Evolutionary conservation across 2,113 vertebrate genomes (phyloP).

Genomic region (Leucosticte australis): DNA sequence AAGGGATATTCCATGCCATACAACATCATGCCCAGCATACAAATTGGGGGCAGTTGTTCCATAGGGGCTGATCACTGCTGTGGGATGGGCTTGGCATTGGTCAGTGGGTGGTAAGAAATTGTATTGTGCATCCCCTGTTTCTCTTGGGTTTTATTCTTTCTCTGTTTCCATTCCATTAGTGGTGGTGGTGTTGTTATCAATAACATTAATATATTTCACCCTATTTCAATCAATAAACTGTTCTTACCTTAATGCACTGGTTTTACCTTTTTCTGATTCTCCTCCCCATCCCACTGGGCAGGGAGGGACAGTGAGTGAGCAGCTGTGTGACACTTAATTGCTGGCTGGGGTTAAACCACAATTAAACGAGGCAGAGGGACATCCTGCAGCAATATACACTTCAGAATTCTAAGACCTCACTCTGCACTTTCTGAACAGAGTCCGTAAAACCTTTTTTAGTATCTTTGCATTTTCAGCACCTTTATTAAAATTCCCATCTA

Average conservation of each 20-base stretch:
- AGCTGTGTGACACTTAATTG: neutral
- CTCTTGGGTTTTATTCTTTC: neutral
- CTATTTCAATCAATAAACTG: neutral
- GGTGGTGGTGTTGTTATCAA: accelerated
- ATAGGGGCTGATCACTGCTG: neutral
- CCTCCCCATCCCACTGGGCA: neutral
- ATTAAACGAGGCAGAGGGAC: neutral
- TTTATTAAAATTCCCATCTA: neutral
- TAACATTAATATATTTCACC: neutral
- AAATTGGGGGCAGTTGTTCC: accelerated
- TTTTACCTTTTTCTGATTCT: neutral
- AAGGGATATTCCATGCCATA: neutral
- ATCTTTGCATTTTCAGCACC: neutral
- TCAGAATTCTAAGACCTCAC: neutral
- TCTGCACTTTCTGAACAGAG: neutral
- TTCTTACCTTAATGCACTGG: neutral
- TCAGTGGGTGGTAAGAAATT: neutral
- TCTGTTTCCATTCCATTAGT: neutral
- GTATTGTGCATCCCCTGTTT: neutral
- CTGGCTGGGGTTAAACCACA: neutral
- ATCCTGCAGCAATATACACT: neutral
- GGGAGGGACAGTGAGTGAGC: neutral
- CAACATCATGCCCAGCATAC: no score
- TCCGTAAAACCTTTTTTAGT: neutral
- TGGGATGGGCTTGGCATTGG: accelerated